Conservation (phyloP, 1,140 invertebrate genomes). For the Ostrea denselamellosa region DNA sequence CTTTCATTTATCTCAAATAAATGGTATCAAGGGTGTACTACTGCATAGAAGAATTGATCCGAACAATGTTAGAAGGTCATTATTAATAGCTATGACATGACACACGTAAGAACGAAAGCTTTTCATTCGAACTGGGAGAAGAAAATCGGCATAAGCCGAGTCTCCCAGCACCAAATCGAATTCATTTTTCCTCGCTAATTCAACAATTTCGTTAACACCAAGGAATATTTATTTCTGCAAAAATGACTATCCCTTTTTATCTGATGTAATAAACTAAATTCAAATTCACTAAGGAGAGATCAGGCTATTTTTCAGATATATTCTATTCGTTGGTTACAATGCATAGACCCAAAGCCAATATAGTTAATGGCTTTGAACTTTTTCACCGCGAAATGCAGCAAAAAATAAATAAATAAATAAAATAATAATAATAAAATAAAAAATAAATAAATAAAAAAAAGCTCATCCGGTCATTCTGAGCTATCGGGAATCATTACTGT, state of each 20-base stretch:
- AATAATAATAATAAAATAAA: too few species aligned
- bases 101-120: neutral
- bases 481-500: too few species aligned
- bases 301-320: too few species aligned
- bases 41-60: neutral
- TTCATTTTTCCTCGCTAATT: neutral
- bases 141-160: neutral
- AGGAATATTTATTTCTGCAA: neutral
- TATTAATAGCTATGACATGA: conserved; percentile 1
- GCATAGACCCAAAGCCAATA: too few species aligned
- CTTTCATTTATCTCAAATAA: neutral
- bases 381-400: too few species aligned
- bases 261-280: too few species aligned
- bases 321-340: too few species aligned
- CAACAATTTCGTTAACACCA: neutral
- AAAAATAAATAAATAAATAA: too few species aligned
- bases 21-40: neutral
- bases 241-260: neutral
- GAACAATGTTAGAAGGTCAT: neutral
- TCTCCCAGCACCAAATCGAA: neutral
- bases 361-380: too few species aligned
- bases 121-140: neutral
- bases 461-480: too few species aligned
- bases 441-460: too few species aligned
- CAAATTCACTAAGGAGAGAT: too few species aligned